Evolutionary conservation across 2,113 vertebrate genomes (phyloP), one percentile per base, ranked within the genome.

Genomic region (Asarcornis scutulata): DNA sequence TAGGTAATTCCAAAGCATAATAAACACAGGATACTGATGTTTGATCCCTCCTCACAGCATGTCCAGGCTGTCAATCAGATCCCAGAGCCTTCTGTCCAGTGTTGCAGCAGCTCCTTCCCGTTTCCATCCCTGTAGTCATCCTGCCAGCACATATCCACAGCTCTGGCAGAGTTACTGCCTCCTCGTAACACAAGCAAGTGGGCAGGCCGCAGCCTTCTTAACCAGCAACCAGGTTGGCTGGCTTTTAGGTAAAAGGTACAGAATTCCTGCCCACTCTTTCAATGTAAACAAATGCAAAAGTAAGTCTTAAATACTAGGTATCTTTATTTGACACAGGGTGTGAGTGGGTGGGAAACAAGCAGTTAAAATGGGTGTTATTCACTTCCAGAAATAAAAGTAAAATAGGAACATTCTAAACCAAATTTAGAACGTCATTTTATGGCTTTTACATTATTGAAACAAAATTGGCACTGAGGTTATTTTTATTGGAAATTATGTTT

Each of bases 11-110:
- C 29, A 27, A 25, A 42, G 32, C 50, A 53, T 31, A 80, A 86
- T 34, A 71, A 59, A 55, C 46, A 6, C 0, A 0, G 27, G 27
- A 44, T 81, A 14, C 40, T 86, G 59, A 25, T 3, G 3, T 67
- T 77, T 56, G 23, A 23, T 53, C 40, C 79, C 40, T 90, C 83
- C 76, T 90, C 59, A 83, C 88, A 77, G 48, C 20, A 36, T 7
- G 2, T 72, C 72, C 68, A 77, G 55, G 15, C 72, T 29, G 52
- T 71, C 7, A 0, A 0, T 80, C 72, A 29, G 53, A 22, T 55
- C 67, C 42, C 1, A 3, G 42, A 85, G 32, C 36, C 91, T 5
- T 0, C 0, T 8, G n/a, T 52, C 16, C 25, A 27, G 12, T 44
- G 31, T 55, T 63, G 3, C 7, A 69, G 44, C 55, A 80, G 23